Conservation (phyloP, 1,140 invertebrate species). For the Chrysomallon squamiferum region DNA sequence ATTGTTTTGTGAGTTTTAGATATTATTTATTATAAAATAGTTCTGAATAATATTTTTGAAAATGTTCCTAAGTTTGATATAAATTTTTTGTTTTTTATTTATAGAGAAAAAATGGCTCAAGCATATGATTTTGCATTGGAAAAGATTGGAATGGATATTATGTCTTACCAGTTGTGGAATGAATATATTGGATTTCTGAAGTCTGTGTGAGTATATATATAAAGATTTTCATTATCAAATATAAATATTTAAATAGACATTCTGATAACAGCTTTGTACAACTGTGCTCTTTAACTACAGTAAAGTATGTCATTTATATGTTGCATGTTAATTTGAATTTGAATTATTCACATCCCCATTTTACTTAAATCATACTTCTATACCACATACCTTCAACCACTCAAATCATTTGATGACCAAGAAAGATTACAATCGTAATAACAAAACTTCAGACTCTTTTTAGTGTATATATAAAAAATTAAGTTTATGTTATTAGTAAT, state of each 20-base stretch:
- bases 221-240: too few species aligned
- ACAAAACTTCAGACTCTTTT: conserved; percentile 2
- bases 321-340: too few species aligned
- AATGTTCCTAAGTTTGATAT: not conserved
- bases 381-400: too few species aligned
- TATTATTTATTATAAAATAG: not conserved
- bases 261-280: too few species aligned
- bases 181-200: conserved; percentile 99
- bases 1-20: not conserved
- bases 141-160: conserved; percentile 98
- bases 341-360: too few species aligned
- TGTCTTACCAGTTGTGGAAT: conserved; percentile 95
- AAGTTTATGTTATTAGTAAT: not conserved
- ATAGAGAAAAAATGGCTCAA: conserved; percentile 99
- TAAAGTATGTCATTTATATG: too few species aligned
- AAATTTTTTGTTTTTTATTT: conserved; percentile 10
- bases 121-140: conserved; percentile 99
- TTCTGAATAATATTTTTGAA: not conserved
- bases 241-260: too few species aligned
- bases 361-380: too few species aligned
- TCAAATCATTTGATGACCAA: too few species aligned
- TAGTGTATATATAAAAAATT: not conserved
- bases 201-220: conserved; percentile 72
- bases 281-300: too few species aligned
- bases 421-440: too few species aligned